Evolutionary conservation across 2,113 vertebrate genomes (phyloP), one percentile per base, ranked within the genome.

Genomic region (Ahaetulla prasina): DNA sequence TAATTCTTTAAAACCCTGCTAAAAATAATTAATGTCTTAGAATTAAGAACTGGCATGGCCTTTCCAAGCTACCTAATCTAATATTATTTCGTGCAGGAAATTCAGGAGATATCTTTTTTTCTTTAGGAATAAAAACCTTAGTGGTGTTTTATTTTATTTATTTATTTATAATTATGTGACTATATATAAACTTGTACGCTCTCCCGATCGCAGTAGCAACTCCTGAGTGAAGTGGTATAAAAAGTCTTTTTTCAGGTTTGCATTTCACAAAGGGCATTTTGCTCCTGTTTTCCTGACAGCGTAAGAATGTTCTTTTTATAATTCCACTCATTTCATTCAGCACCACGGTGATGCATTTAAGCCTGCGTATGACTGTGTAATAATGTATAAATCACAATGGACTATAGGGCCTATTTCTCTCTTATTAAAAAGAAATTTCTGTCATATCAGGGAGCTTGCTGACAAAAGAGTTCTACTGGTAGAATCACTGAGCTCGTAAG

Each of bases 401-500:
- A 35, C 6, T 85, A 18, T 0, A 20, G 0, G 35, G n/a, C 55
- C 8, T 50, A 22, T 50, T 91, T 3, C 11, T 93, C 43, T 53
- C 63, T 88, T 25, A 80, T n/a, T 87, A 87, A 93, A 74, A 94
- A 91, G 0, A 89, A 87, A 57, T 43, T 91, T 9, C 11, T 90
- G 1, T n/a, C 25, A 43, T 5, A 0, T 92, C n/a, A 93, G 45
- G 60, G 49, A 85, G 5, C 0, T 92, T 87, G 90, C 50, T 88
- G 86, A 57, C 55, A 92, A 94, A 95, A 91, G 20, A 92, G 25
- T 85, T 88, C 2, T 20, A 49, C 3, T 92, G 22, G 3, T 11
- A 91, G 43, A 3, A 90, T 2, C 80, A 89, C 52, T 27, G 16
- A 7, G 47, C 91, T 47, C 92, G 74, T 11, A 90, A 3, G 0